Percentiles rank a stretch among this genome's conserved stretches.
phyloP scores from a whole-genome alignment of 1,140 invertebrate species.

The Gryon sp. region DNA sequence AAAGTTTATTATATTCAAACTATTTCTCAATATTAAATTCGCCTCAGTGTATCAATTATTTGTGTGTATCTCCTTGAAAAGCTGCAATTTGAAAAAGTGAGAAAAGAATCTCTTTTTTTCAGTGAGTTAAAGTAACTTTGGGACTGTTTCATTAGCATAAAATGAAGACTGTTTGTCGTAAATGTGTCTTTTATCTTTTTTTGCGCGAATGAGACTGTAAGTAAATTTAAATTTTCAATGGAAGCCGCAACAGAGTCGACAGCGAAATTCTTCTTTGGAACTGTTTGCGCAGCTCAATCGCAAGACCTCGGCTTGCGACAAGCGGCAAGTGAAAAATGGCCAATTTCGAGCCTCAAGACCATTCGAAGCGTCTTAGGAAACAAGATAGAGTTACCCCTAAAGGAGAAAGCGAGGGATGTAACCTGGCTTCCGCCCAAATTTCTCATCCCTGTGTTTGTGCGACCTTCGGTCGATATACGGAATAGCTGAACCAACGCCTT shows the following conservation, averaged over 20 bases:
- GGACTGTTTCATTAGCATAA: neutral
- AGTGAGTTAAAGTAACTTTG: too few relatives aligned
- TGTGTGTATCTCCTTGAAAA: too few relatives aligned
- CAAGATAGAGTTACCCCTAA: constrained; percentile 40
- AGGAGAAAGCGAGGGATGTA: constrained; percentile 48
- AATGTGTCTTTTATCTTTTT: constrained; percentile 2
- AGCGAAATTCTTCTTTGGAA: constrained; percentile 23
- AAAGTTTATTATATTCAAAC: too few relatives aligned
- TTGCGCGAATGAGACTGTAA: neutral
- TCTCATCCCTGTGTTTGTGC: constrained; percentile 59
- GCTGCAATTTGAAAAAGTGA: too few relatives aligned
- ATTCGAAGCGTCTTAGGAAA: constrained; percentile 46
- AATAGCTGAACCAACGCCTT: constrained; percentile 60
- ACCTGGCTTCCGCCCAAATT: constrained; percentile 62
- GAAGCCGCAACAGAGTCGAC: constrained; percentile 22
- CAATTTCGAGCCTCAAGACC: constrained; percentile 60
- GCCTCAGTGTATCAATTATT: too few relatives aligned
- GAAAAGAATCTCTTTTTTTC: too few relatives aligned
- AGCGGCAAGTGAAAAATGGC: constrained; percentile 63
- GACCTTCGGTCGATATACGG: constrained; percentile 62
- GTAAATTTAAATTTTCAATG: constrained; percentile 52
- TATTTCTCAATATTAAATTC: too few relatives aligned
- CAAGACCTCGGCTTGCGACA: constrained; percentile 36
- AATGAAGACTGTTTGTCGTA: constrained; percentile 10
- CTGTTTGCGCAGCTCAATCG: constrained; percentile 52